phyloP scores from a whole-genome alignment of 2,797 vertebrate genomes.

The Halcyon badia region DNA sequence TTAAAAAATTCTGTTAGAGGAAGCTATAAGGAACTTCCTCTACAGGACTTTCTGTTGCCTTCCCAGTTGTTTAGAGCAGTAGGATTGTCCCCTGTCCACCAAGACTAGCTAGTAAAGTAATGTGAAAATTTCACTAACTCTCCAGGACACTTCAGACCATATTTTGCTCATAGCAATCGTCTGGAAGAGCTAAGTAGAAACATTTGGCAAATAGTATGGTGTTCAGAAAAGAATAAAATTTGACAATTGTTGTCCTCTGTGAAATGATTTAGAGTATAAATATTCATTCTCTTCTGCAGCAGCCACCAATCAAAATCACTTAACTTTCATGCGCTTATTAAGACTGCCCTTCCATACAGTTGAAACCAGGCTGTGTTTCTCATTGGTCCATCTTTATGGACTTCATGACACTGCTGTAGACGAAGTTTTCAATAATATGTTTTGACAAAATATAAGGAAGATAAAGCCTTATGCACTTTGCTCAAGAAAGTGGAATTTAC shows the following conservation, averaged over 20 bases:
- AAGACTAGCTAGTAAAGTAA: not conserved
- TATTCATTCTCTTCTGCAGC: not conserved
- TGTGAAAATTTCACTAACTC: not conserved
- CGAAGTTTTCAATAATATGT: slow-evolving; percentile 39
- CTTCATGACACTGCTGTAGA: not conserved
- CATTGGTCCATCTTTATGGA: not conserved
- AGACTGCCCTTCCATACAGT: not conserved
- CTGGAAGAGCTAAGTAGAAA: not conserved
- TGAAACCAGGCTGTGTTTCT: not conserved
- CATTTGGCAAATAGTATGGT: not conserved
- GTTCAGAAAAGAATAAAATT: not conserved
- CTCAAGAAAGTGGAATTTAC: slow-evolving; percentile 65
- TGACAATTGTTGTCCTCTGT: not conserved
- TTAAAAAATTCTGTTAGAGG: not conserved
- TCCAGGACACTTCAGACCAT: not conserved
- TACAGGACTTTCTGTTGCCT: rapidly evolving
- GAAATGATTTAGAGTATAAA: not conserved
- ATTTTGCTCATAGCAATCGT: not conserved
- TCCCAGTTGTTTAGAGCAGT: not conserved
- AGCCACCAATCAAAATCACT: not conserved
- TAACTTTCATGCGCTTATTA: not conserved
- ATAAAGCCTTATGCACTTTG: slow-evolving; percentile 59
- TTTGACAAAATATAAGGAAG: slow-evolving; percentile 76
- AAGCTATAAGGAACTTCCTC: not conserved
- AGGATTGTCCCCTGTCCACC: not conserved